Percentiles rank a stretch among this genome's conserved stretches.
These are phyloP conservation scores for Petrocephalus schoutedeni DNA, from an alignment of 2,797 vertebrate species.

Conservation along the genomic window DNA sequence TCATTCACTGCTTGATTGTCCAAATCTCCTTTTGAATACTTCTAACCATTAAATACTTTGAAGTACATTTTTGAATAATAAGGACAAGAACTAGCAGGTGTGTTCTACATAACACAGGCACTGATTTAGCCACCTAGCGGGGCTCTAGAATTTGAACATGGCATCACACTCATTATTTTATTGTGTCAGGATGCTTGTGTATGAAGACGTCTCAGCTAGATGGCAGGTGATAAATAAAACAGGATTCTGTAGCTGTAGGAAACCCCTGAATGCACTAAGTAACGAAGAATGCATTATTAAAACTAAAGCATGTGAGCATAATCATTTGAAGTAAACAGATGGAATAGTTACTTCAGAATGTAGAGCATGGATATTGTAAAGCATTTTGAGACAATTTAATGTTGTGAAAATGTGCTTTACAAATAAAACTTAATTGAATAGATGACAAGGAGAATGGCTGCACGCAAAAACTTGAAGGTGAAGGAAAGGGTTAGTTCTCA, in stretches of 20 bases:
- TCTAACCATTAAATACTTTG: neutral
- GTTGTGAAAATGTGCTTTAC: neutral
- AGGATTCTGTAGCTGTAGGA: conserved; percentile 38
- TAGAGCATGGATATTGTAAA: neutral
- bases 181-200: neutral
- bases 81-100: neutral
- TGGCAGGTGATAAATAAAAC: conserved; percentile 61
- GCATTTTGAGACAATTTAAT: neutral
- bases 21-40: neutral
- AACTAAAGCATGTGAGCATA: neutral
- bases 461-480: neutral
- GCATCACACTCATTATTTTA: neutral
- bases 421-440: neutral
- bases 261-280: conserved; percentile 32
- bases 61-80: neutral
- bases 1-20: conserved; percentile 11
- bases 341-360: neutral
- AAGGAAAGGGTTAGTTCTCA: neutral
- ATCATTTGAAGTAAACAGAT: neutral
- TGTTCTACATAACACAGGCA: neutral
- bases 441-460: neutral
- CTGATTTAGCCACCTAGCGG: neutral
- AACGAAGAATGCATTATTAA: neutral
- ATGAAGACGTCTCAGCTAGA: conserved; percentile 32
- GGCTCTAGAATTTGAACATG: neutral